Evolutionary conservation across 2,113 vertebrate genomes (phyloP), one percentile per base, ranked within the genome.

Genomic region (Pardalotus punctatus): DNA sequence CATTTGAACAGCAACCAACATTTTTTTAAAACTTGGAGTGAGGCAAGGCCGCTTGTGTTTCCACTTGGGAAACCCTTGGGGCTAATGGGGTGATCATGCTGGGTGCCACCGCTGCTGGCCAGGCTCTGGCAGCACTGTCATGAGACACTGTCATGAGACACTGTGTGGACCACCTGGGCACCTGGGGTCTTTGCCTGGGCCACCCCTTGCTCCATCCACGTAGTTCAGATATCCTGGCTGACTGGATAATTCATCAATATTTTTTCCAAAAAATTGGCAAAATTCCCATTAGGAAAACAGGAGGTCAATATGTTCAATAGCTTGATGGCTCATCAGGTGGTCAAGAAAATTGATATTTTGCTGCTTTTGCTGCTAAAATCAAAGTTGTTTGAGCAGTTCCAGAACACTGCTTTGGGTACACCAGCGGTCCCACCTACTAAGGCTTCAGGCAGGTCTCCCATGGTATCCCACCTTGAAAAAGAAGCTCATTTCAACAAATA

Each of bases 1-100:
- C 86, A 84, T 14, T 71, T 96, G 94, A 97, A 90, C 82, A 47
- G 83, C 64, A 90, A 97, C 64, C 82, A 95, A 72, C 67, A 70
- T 83, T 62, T 92, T 40, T 91, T 92, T 67, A 58, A 86, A 84
- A 70, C 72, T 70, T 83, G 72, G 72, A 95, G 64, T 0, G 1
- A 92, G 36, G 35, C 76, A 64, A 96, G 64, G 33, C 64, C 91
- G 74, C 86, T 58, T 81, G 67, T 29, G 38, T 78, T 96, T 92
- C 93, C 2, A 1, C 47, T 33, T 0, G 2, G 88, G 80, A 92
- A 81, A 94, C 15, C 80, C 86, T 74, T 58, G 58, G 80, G 72
- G 67, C 76, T 93, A 33, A 51, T 33, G 76, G 82, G 90, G 33
- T 6, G 15, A 81, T 62, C 33, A 1, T 62, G 64, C 12, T 0